phyloP scores from a whole-genome alignment of 2,888 invertebrate species.

The Adelognathus sp. region DNA sequence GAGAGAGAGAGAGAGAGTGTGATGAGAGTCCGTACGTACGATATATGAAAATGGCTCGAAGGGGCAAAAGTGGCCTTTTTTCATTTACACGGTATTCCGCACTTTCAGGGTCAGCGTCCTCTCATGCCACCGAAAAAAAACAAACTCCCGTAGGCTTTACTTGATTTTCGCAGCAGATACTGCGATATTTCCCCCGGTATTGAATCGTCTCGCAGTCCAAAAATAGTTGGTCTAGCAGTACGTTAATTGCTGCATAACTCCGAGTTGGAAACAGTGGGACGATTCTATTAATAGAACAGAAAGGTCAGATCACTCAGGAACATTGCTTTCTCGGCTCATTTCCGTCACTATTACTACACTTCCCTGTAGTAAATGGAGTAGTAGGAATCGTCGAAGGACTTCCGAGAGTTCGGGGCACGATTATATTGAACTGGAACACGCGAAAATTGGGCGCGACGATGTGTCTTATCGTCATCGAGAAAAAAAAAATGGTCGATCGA shows the following conservation, averaged over 20 bases:
- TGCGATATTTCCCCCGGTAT: constrained; percentile 17
- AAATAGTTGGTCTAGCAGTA: constrained; percentile 43
- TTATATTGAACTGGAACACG: constrained; percentile 7
- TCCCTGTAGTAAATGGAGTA: not conserved
- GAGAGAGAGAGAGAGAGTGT: not conserved
- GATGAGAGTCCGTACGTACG: not conserved
- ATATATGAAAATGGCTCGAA: not conserved
- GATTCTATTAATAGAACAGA: constrained; percentile 47
- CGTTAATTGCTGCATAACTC: constrained; percentile 48
- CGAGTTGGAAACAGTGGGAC: constrained; percentile 43
- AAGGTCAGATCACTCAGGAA: constrained; percentile 58
- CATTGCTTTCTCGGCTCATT: constrained; percentile 46
- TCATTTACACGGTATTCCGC: not conserved
- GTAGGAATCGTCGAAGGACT: not conserved
- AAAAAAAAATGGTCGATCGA: too few species aligned
- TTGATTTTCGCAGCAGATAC: not conserved
- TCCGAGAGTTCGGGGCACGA: not conserved
- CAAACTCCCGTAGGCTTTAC: not conserved
- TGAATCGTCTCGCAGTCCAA: constrained; percentile 23
- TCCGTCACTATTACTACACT: constrained; percentile 13
- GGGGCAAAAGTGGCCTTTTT: not conserved
- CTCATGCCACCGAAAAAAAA: not conserved
- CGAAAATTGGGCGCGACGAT: constrained; percentile 15
- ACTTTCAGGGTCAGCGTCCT: constrained; percentile 19
- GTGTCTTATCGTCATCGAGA: not conserved